Evolutionary conservation across 2,797 vertebrate genomes (phyloP), one percentile per base, ranked within the genome.

Genomic region (Triplophysa yarkandensis): DNA sequence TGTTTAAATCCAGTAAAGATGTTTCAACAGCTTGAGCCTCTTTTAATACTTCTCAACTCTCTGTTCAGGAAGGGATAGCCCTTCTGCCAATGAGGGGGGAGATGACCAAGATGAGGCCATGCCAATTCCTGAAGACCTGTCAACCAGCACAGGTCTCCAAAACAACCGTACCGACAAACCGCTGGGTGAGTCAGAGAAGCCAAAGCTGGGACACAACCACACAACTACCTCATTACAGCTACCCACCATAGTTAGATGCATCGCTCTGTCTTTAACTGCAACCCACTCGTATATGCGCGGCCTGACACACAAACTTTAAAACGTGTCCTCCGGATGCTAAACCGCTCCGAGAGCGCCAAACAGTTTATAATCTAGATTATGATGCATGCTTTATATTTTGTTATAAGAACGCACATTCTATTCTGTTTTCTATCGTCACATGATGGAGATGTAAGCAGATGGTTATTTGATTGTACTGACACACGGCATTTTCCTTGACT

Each of bases 61-160:
- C 19, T 63, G 11, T 36, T 69, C 83, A 98, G 96, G 93, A 83
- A 95, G 94, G 82, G 96, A 97, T 85, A 98, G 95, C 80, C 95
- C 96, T 73, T 88, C 92, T n/a, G 80, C 89, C 77, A 98, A 94
- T 9, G 95, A 98, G 44, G 88, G 86, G 0, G 90, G 93, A 0
- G 97, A 98, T 74, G 96, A 99, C 64, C 83, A 88, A 7, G 97
- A 99, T 55, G 97, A 99, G 74, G 93, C 96, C 80, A 98, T 99
- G 97, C 96, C 96, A 14, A 90, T 98, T 81, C 97, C 97, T 0
- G 97, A 99, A 86, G 97, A 99, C 89, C 94, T 99, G 83, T 99
- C 97, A 58, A 94, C 97, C 77, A 89, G 91, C 84, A 92, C 95
- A 63, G 87, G 93, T 85, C 90, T 90, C 69, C 95, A 96, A 86